Conservation (phyloP, 2,113 vertebrate genomes). For the Syrmaticus mikado region DNA sequence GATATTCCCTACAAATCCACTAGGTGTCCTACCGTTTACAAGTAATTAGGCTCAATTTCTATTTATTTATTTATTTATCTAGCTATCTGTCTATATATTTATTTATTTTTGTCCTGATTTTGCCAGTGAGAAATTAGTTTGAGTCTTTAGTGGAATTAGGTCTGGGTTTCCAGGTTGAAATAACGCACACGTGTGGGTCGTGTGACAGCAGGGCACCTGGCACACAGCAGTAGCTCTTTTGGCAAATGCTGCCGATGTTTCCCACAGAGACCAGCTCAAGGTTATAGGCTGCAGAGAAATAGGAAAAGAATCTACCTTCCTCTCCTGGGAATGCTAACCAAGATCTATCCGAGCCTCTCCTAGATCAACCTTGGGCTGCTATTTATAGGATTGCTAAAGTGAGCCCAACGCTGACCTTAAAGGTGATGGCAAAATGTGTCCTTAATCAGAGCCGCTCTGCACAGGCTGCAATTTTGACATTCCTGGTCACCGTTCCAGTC, state of each 20-base stretch:
- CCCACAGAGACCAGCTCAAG: constrained; percentile 22
- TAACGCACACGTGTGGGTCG: not conserved
- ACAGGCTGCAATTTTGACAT: not conserved
- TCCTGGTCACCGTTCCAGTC: not conserved
- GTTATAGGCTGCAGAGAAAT: constrained; percentile 33
- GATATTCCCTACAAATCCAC: constrained; percentile 60
- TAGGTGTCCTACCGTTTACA: constrained; percentile 75
- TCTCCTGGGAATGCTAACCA: constrained; percentile 25
- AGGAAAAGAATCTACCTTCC: constrained; percentile 28
- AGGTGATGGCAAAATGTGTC: not conserved
- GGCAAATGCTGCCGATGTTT: not conserved
- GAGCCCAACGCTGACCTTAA: constrained; percentile 23
- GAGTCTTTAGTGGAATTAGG: constrained; percentile 11
- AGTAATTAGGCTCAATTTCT: constrained; percentile 35
- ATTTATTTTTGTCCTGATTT: not conserved
- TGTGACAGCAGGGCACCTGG: not conserved
- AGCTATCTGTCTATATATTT: not conserved
- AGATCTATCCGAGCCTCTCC: constrained; percentile 29
- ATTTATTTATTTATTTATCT: not conserved
- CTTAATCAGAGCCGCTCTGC: not conserved
- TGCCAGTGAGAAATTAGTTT: not conserved
- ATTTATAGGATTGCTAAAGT: constrained; percentile 57
- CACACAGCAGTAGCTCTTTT: not conserved
- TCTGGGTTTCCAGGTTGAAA: constrained; percentile 28
- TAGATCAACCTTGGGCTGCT: constrained; percentile 15